These are phyloP conservation scores for Heliothis virescens DNA, from an alignment of 1,140 invertebrate genomes.

Conservation along the genomic window DNA sequence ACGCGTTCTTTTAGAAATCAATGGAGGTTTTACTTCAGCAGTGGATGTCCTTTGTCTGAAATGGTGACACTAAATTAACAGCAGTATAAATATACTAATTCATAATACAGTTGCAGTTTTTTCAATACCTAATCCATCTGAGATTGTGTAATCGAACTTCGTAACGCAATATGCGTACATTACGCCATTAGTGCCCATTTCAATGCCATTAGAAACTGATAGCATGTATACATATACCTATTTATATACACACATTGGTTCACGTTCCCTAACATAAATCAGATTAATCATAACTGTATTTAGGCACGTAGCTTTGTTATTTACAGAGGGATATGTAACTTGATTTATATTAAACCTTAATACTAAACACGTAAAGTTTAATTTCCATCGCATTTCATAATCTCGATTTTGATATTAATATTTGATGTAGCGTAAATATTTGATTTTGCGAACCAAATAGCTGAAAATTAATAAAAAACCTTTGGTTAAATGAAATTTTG, in stretches of 20 bases:
- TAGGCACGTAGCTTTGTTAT: conserved; percentile 24
- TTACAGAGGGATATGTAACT: conserved; percentile 26
- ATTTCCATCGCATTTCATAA: not conserved
- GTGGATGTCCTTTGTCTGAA: no score
- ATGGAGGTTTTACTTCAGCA: no score
- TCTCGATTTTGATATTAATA: conserved; percentile 5
- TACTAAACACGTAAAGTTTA: conserved; percentile 10
- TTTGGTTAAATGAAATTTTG: no score
- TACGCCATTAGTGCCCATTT: conserved; percentile 1
- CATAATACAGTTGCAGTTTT: not conserved
- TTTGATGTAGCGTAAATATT: not conserved
- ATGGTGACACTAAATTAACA: no score
- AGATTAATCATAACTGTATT: conserved; percentile 22
- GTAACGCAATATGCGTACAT: not conserved
- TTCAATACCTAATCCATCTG: not conserved
- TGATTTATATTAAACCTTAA: conserved; percentile 28
- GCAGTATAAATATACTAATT: no score
- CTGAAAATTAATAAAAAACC: not conserved
- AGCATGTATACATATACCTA: not conserved
- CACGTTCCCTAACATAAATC: conserved; percentile 16
- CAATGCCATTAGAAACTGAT: not conserved
- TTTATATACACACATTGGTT: conserved; percentile 1
- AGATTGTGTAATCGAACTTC: not conserved
- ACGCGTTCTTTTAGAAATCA: no score
- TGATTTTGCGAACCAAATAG: not conserved